Conservation (phyloP, 2,113 vertebrate genomes). For the Mobula hypostoma region DNA sequence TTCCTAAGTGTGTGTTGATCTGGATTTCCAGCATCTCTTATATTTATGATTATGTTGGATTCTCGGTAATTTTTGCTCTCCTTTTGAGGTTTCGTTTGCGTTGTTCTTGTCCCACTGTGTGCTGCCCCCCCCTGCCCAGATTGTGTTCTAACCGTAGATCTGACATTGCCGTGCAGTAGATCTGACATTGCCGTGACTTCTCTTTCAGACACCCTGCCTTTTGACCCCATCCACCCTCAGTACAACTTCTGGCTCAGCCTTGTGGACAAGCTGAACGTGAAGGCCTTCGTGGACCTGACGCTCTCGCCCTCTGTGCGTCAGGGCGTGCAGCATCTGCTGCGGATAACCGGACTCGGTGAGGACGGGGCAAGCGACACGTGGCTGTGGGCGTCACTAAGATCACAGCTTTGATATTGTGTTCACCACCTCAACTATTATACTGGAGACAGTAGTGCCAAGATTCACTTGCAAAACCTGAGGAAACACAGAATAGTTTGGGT, state of each 20-base stretch:
- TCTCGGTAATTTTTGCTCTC: too few relatives aligned
- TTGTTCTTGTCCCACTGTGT: neutral
- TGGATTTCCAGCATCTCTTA: too few relatives aligned
- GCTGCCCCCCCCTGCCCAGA: neutral
- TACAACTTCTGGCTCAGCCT: slow-evolving; percentile 81
- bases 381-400: too few relatives aligned
- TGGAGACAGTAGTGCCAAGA: too few relatives aligned
- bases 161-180: neutral
- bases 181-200: neutral
- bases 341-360: slow-evolving; percentile 77
- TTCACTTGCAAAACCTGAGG: too few relatives aligned
- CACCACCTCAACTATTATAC: too few relatives aligned
- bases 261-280: slow-evolving; percentile 77
- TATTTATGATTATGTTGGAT: neutral
- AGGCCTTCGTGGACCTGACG: slow-evolving; percentile 81
- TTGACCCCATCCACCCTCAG: slow-evolving; percentile 77
- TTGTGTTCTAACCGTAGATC: neutral
- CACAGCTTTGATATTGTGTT: too few relatives aligned
- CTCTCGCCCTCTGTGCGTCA: slow-evolving; percentile 71
- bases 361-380: too few relatives aligned
- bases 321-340: slow-evolving; percentile 76
- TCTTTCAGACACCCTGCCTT: slow-evolving; percentile 59
- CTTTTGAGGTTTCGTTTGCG: too few relatives aligned
- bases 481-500: too few relatives aligned
- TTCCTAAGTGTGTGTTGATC: too few relatives aligned